These are phyloP conservation scores for Cisticola juncidis DNA, from an alignment of 2,113 vertebrate species.

Conservation along the genomic window DNA sequence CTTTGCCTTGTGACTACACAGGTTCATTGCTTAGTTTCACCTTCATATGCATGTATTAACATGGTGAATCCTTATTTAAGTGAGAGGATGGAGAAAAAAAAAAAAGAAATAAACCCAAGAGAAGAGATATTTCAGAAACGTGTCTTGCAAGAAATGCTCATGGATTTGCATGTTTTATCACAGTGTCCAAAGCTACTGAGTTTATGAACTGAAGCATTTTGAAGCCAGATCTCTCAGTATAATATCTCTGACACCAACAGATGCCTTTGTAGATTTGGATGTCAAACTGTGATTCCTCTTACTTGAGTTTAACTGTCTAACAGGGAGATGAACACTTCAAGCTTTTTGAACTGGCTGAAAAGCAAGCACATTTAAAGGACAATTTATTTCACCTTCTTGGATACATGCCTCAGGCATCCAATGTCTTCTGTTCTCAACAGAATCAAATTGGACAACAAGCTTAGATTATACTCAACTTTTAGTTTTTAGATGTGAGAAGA, in stretches of 20 bases:
- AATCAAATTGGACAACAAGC: neutral
- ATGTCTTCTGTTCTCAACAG: neutral
- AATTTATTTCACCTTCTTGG: neutral
- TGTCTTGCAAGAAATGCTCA: neutral
- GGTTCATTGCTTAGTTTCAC: neutral
- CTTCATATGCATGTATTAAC: neutral
- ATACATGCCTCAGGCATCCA: neutral
- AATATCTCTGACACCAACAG: neutral
- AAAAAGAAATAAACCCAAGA: neutral
- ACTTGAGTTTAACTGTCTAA: neutral
- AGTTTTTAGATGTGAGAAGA: neutral
- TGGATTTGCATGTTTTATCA: neutral
- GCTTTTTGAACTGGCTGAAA: neutral
- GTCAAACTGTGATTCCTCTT: neutral
- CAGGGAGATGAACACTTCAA: neutral
- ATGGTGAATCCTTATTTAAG: neutral
- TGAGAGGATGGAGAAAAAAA: neutral
- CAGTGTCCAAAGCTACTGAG: neutral
- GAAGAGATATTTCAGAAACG: neutral
- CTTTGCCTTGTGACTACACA: neutral
- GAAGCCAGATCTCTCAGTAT: neutral
- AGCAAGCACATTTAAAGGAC: neutral
- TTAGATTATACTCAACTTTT: neutral
- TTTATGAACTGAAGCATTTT: neutral
- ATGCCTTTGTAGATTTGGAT: neutral